A percentile compares a stretch with the other conserved stretches of the same genome.
These are phyloP conservation scores for Oryzias javanicus DNA, from an alignment of 2,113 vertebrate genomes.

Conservation along the genomic window DNA sequence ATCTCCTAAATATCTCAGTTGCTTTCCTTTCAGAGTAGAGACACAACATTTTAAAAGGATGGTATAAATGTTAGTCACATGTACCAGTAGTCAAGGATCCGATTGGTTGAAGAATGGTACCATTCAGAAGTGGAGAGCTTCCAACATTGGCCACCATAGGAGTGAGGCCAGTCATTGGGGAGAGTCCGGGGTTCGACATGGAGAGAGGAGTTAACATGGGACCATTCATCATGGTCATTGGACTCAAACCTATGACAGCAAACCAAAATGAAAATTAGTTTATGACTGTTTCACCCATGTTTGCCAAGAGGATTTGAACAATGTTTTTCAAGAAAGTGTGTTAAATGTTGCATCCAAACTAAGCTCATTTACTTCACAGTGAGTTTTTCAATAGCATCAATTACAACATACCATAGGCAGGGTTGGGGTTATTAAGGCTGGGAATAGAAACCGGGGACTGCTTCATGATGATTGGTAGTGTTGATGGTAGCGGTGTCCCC, in stretches of 20 bases:
- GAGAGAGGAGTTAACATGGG: constrained; percentile 75
- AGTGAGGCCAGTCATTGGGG: constrained; percentile 56
- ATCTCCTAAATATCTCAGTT: neutral
- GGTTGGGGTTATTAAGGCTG: constrained; percentile 51
- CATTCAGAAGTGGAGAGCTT: constrained; percentile 84
- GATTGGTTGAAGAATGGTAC: constrained; percentile 84
- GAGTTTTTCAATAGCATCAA: neutral
- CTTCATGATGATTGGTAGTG: constrained; percentile 93
- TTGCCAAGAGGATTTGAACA: too few relatives aligned
- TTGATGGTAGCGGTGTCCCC: constrained; percentile 84
- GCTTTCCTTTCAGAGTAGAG: neutral
- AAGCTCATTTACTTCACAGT: neutral
- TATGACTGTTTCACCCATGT: too few relatives aligned
- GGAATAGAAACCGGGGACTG: constrained; percentile 84
- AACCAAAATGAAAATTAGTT: neutral
- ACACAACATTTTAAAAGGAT: neutral
- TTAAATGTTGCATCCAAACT: neutral
- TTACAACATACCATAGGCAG: constrained; percentile 82
- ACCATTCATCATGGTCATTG: constrained; percentile 85
- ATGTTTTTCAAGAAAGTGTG: too few relatives aligned
- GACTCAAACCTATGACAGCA: constrained; percentile 82
- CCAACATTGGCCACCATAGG: constrained; percentile 84
- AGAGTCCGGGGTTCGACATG: constrained; percentile 73
- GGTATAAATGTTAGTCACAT: neutral
- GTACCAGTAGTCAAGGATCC: constrained; percentile 58